Evolutionary conservation across 2,113 vertebrate species (phyloP).

Genomic region (Mesitornis unicolor): DNA sequence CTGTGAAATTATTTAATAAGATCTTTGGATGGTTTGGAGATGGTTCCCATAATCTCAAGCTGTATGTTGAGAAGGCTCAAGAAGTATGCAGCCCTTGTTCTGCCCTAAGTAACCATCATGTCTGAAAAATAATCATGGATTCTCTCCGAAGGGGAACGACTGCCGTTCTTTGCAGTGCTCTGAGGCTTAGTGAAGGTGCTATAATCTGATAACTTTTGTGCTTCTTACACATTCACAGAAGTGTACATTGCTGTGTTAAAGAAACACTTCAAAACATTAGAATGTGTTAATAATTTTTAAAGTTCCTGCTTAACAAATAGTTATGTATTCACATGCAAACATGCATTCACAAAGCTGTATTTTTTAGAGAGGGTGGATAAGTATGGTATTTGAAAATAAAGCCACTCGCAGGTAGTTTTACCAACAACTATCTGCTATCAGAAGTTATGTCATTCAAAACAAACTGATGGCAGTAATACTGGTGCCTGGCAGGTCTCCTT

Average conservation of each 20-base stretch:
- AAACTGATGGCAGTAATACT: neutral
- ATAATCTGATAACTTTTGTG: neutral
- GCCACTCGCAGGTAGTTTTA: neutral
- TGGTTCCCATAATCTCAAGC: neutral
- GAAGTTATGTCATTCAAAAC: neutral
- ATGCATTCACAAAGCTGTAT: neutral
- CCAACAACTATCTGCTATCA: neutral
- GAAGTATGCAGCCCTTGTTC: neutral
- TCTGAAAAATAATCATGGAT: neutral
- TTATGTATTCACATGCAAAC: rapidly evolving
- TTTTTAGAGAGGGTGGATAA: neutral
- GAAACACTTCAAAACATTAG: neutral
- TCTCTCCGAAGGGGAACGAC: neutral
- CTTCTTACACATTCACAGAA: neutral
- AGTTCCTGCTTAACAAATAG: neutral
- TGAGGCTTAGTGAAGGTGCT: neutral
- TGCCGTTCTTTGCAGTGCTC: neutral
- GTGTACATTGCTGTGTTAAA: neutral
- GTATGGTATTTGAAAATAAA: neutral
- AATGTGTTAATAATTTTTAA: neutral
- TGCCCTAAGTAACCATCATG: rapidly evolving
- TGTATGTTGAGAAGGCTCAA: neutral
- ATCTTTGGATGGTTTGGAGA: neutral
- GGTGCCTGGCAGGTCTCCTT: neutral
- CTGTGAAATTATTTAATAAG: neutral